These are phyloP conservation scores for Elegia similella DNA, from an alignment of 2,888 invertebrate species.

Conservation along the genomic window DNA sequence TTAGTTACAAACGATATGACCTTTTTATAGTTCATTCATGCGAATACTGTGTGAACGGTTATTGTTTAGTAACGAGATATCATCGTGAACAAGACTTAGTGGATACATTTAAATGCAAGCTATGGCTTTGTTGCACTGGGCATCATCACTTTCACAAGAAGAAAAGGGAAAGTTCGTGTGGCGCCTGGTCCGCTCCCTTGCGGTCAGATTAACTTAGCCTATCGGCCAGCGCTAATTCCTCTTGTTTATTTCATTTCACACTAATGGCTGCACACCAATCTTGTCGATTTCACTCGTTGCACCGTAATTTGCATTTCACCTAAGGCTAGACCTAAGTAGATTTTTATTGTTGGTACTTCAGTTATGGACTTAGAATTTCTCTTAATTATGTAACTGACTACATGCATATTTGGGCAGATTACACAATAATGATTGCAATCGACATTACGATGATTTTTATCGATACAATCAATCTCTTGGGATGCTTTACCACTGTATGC, in stretches of 20 bases:
- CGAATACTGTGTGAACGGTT: not conserved
- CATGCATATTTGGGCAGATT: constrained; percentile 20
- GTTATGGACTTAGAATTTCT: constrained; percentile 24
- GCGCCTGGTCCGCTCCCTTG: constrained; percentile 75
- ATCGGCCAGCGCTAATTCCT: constrained; percentile 69
- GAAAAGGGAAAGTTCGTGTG: constrained; percentile 75
- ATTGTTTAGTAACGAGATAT: not conserved
- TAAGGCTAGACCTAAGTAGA: constrained; percentile 21
- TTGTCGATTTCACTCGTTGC: constrained; percentile 49
- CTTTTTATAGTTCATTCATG: constrained; percentile 1
- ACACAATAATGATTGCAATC: constrained; percentile 43
- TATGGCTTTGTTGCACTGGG: constrained; percentile 64
- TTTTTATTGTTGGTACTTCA: constrained; percentile 20
- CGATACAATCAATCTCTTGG: constrained; percentile 49
- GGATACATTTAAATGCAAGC: constrained; percentile 60
- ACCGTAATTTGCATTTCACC: constrained; percentile 30
- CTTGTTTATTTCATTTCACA: constrained; percentile 69
- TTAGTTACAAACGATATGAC: constrained; percentile 20
- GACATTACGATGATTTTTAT: constrained; percentile 53
- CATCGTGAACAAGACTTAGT: constrained; percentile 1
- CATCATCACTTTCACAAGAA: constrained; percentile 79
- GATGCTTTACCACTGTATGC: constrained; percentile 45
- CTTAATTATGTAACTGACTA: constrained; percentile 40
- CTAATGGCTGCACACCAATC: constrained; percentile 53
- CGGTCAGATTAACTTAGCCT: constrained; percentile 70